A percentile compares a stretch with the other conserved stretches of the same genome.
These are phyloP conservation scores for Carduelis carduelis DNA, from an alignment of 2,797 vertebrate species.

Conservation along the genomic window DNA sequence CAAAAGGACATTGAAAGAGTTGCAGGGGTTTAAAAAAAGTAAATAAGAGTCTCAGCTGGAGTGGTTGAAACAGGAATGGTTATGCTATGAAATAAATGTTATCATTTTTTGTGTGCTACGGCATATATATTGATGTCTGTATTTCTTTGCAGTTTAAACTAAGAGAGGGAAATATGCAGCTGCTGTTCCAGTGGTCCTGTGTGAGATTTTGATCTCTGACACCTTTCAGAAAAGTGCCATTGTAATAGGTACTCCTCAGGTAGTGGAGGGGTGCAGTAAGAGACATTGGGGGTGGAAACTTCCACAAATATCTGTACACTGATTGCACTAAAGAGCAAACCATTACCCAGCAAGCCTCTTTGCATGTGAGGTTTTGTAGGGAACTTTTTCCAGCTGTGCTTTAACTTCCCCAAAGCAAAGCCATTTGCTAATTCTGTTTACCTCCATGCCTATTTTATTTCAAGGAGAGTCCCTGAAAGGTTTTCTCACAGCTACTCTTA, in stretches of 20 bases:
- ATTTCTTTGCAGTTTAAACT: background rate
- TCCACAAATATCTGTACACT: background rate
- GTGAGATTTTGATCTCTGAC: background rate
- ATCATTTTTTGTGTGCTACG: background rate
- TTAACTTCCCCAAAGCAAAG: background rate
- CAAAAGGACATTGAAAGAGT: background rate
- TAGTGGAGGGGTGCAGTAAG: background rate
- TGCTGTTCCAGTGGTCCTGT: background rate
- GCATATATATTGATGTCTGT: background rate
- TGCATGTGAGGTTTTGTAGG: background rate
- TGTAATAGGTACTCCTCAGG: rapidly evolving
- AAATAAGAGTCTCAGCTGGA: background rate
- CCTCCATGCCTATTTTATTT: background rate
- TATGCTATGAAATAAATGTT: background rate
- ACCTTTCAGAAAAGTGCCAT: background rate
- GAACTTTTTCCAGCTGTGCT: background rate
- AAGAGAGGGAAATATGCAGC: background rate
- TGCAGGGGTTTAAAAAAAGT: background rate
- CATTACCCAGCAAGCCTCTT: background rate
- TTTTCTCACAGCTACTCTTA: background rate
- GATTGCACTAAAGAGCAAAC: background rate
- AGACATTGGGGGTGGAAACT: rapidly evolving
- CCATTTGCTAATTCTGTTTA: background rate
- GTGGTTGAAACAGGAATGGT: background rate
- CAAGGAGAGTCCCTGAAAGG: background rate